phyloP scores from a whole-genome alignment of 2,888 invertebrate species.

The Drosophila atripex region DNA sequence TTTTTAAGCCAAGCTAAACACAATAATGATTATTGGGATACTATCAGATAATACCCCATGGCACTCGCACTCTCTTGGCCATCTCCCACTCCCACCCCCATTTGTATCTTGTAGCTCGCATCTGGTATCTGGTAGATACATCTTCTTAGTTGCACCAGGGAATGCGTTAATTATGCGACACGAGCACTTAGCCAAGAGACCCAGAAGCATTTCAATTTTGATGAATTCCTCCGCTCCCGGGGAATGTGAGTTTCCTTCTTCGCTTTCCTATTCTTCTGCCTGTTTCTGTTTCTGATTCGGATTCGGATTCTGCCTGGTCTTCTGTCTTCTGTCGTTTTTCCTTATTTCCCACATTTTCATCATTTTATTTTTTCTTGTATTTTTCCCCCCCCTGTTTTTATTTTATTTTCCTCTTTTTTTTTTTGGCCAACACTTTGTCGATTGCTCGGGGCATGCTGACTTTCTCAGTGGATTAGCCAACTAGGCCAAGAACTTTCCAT shows the following conservation, averaged over 20 bases:
- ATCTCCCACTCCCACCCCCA: too few species aligned
- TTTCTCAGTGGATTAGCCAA: conserved; percentile 15
- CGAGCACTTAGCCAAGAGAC: conserved; percentile 37
- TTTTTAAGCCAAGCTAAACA: conserved; percentile 58
- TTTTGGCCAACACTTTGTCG: not conserved
- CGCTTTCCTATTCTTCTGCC: not conserved
- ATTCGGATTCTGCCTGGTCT: conserved; percentile 1
- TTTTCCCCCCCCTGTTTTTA: too few species aligned
- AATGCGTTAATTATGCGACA: conserved; percentile 66
- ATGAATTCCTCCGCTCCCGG: conserved; percentile 32
- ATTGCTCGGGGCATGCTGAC: conserved; percentile 1
- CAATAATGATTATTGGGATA: conserved; percentile 12
- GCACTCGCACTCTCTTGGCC: too few species aligned
- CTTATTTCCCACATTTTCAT: not conserved
- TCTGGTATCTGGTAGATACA: not conserved
- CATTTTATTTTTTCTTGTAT: not conserved
- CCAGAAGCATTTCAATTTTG: conserved; percentile 49
- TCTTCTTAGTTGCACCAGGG: conserved; percentile 45
- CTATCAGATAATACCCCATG: not conserved
- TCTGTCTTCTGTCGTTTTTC: conserved; percentile 1
- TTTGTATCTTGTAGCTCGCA: not conserved
- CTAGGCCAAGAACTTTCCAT: not conserved
- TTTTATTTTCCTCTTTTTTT: not conserved
- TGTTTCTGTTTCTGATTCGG: too few species aligned
- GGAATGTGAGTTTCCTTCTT: conserved; percentile 20